Conservation (phyloP, 2,113 vertebrate genomes). For the Regulus satrapa region DNA sequence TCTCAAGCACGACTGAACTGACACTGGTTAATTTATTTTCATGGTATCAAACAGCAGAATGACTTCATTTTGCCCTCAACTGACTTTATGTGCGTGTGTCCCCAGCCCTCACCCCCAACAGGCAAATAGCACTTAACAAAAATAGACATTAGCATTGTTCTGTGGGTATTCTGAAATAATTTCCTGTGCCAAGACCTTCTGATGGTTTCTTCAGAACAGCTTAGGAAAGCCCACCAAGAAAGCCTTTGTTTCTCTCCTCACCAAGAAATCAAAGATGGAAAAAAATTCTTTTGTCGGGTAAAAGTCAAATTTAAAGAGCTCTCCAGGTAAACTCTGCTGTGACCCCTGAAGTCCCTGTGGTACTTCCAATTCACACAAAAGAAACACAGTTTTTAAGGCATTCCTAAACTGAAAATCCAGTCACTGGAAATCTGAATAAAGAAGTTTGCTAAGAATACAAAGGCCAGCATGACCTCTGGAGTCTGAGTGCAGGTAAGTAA, state of each 20-base stretch:
- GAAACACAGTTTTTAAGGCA: not conserved
- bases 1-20: not conserved
- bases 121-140: slow-evolving; percentile 14
- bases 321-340: not conserved
- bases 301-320: not conserved
- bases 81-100: not conserved
- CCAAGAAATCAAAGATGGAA: not conserved
- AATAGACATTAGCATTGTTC: slow-evolving; percentile 49
- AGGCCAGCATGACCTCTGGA: not conserved
- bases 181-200: slow-evolving; percentile 47
- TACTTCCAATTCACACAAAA: not conserved
- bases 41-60: not conserved
- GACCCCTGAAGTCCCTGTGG: not conserved
- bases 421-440: not conserved
- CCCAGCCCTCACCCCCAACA: not conserved
- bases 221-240: slow-evolving; percentile 15
- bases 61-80: not conserved
- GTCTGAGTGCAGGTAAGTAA: not conserved
- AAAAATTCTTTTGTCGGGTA: not conserved
- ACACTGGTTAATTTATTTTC: not conserved
- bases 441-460: not conserved
- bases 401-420: not conserved
- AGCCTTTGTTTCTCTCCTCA: not conserved
- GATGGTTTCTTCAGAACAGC: not conserved
- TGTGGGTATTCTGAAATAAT: slow-evolving; percentile 27